Conservation (phyloP, 1,140 invertebrate genomes). For the Drosophila lacertosa region DNA sequence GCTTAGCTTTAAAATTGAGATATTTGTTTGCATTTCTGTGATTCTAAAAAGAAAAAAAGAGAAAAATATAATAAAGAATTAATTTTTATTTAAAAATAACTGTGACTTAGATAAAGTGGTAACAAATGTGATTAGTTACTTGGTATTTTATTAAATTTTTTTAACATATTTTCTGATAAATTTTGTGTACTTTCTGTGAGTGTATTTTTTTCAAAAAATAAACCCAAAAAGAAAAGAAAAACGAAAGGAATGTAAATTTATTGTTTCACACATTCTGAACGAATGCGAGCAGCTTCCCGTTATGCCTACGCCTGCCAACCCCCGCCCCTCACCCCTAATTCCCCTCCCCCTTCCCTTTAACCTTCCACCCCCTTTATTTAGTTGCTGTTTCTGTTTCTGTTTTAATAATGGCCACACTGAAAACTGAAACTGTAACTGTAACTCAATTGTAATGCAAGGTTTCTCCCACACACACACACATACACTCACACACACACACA, state of each 20-base stretch:
- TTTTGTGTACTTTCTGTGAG: neutral
- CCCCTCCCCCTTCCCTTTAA: neutral
- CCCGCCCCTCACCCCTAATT: neutral
- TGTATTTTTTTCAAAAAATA: slow-evolving; percentile 23
- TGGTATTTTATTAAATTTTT: too few species aligned
- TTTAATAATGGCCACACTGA: slow-evolving; percentile 45
- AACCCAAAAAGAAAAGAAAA: slow-evolving; percentile 15
- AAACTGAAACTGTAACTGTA: slow-evolving; percentile 69
- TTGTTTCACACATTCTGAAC: slow-evolving; percentile 77
- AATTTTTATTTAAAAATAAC: too few species aligned
- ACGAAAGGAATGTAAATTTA: slow-evolving; percentile 74
- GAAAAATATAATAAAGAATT: too few species aligned
- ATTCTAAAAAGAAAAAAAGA: too few species aligned
- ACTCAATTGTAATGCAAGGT: slow-evolving; percentile 81
- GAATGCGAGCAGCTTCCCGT: neutral
- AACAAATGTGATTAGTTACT: too few species aligned
- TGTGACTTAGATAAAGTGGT: too few species aligned
- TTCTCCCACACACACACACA: slow-evolving; percentile 54
- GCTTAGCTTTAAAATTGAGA: too few species aligned
- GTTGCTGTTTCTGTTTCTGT: too few species aligned
- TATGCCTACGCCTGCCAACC: too few species aligned
- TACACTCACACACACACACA: slow-evolving; percentile 54
- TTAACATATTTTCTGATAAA: neutral
- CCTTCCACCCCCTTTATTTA: neutral
- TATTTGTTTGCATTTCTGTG: too few species aligned